These are phyloP conservation scores for Leucania comma DNA, from an alignment of 2,888 invertebrate species.

Conservation along the genomic window DNA sequence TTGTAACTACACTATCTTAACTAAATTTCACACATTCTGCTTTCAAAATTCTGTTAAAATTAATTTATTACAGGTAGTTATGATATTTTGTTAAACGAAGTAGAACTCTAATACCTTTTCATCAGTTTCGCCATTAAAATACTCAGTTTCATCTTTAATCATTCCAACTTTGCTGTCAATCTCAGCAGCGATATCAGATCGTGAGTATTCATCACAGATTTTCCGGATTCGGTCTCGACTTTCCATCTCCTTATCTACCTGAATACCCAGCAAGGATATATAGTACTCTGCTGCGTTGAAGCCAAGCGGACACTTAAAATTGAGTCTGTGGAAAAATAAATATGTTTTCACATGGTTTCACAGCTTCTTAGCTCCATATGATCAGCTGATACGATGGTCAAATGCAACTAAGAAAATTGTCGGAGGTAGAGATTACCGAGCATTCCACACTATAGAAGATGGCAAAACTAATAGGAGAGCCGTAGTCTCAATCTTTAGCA, in stretches of 20 bases:
- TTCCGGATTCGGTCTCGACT: conserved; percentile 84
- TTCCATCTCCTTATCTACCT: conserved; percentile 83
- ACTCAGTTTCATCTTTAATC: conserved; percentile 84
- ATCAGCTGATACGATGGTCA: neutral
- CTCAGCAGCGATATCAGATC: conserved; percentile 83
- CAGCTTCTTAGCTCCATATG: neutral
- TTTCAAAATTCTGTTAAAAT: neutral
- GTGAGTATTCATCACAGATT: conserved; percentile 90
- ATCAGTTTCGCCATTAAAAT: conserved; percentile 82
- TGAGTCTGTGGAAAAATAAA: conserved; percentile 85
- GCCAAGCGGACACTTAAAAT: conserved; percentile 92
- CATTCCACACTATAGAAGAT: neutral
- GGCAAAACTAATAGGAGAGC: neutral
- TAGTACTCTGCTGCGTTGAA: conserved; percentile 97
- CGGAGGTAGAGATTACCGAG: neutral
- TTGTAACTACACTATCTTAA: too few relatives aligned
- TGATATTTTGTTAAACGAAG: neutral
- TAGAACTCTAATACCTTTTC: conserved; percentile 75
- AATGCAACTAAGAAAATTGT: neutral
- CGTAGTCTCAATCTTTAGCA: too few relatives aligned
- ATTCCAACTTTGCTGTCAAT: conserved; percentile 82
- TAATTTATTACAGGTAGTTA: neutral
- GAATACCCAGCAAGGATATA: conserved; percentile 91
- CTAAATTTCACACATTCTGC: too few relatives aligned
- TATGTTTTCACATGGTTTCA: neutral